Evolutionary conservation across 2,888 invertebrate genomes (phyloP), one percentile per base, ranked within the genome.

Genomic region (Papilio demoleus): DNA sequence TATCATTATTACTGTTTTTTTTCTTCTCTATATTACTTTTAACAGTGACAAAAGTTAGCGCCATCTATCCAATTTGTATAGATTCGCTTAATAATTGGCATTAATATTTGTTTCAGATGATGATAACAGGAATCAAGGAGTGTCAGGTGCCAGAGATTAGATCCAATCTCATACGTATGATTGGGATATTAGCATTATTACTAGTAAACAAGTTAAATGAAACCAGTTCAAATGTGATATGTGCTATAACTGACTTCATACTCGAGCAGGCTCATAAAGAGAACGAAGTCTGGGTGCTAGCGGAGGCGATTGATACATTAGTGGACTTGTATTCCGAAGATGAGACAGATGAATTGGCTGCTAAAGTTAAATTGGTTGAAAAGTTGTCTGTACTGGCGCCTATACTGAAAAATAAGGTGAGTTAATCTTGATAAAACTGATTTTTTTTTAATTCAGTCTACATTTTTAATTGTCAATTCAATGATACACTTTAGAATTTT

Each of bases 271-370:
- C 91, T 1, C 89, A 87, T n/a, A 93, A 93, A 75, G 95, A 96
- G 78, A 85, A 88, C 22, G 94, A 95, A 72, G 93, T 95, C 8
- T 96, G 96, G 95, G 94, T 96, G 5, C 87, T 95, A 40, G 96
- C 96, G 0, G 97, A 97, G 88, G 94, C 95, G 4, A 81, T 96
- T 45, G 97, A 97, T 79, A 94, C 95, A 0, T 79, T 96, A 31
- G 95, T 96, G 85, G 97, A 97, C 80, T 93, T 97, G 74, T 97
- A 95, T 84, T 94, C 95, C 0, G 96, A 96, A 79, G 96, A 97
- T 79, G 95, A 96, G 78, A 94, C 95, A 67, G 95, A 96, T 81
- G 79, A 80, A 22, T 85, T 96, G 69, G 94, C 95, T 0, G 88
- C 88, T 70, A 94, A 95, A 79, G 91, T 96, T 17, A 93, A 94